phyloP scores from a whole-genome alignment of 2,797 vertebrate genomes.

The Salmo trutta region DNA sequence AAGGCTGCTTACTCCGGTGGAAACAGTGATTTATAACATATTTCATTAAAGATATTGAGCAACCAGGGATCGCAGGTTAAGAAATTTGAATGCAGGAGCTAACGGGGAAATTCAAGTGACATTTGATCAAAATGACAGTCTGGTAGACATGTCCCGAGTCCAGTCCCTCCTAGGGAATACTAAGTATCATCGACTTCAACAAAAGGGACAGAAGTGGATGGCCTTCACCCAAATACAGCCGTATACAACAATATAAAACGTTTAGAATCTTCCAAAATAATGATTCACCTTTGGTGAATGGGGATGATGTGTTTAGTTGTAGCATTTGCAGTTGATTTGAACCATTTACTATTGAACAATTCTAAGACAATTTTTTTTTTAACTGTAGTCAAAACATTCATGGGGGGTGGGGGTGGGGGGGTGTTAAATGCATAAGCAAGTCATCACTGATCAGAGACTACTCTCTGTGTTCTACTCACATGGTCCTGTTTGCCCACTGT shows the following conservation, averaged over 20 bases:
- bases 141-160: slow-evolving; percentile 19
- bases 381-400: neutral
- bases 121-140: slow-evolving; percentile 44
- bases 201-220: slow-evolving; percentile 7
- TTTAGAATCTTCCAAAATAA: neutral
- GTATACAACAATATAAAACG: neutral
- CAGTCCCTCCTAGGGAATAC: slow-evolving; percentile 24
- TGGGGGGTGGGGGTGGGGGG: too few species aligned
- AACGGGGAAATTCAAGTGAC: slow-evolving; percentile 47
- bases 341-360: neutral
- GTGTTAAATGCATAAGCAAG: neutral
- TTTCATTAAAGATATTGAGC: slow-evolving; percentile 79
- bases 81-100: slow-evolving; percentile 66
- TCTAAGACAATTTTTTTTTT: neutral
- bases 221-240: neutral
- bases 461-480: neutral
- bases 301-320: neutral
- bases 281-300: neutral
- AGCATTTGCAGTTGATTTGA: neutral
- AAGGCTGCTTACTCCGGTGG: slow-evolving; percentile 70
- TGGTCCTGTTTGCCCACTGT: slow-evolving; percentile 12
- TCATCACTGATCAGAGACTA: neutral
- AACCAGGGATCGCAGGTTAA: slow-evolving; percentile 57
- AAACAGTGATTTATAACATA: slow-evolving; percentile 77
- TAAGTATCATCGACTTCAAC: slow-evolving; percentile 34